Base-by-base conservation (phyloP, 2,113 vertebrate genomes). In the Pterophyllum scalare region DNA sequence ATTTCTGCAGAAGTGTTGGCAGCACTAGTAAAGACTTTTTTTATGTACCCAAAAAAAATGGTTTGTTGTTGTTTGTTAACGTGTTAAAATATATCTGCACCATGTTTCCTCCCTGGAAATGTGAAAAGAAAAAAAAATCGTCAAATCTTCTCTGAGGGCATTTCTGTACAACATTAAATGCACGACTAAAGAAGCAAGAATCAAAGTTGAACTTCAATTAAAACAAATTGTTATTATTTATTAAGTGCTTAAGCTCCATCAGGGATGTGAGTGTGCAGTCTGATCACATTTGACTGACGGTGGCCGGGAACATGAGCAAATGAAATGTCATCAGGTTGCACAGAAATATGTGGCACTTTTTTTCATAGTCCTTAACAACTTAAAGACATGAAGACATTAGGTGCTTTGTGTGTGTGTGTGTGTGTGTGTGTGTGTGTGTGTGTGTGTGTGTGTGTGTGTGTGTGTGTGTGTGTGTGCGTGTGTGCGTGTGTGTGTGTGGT, bases 131-230 rank as follows among this genome's bases (percentile, higher is more conserved):
- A 6, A 20, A 49, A 20, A 19, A 49, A 24, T 12, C 6, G 75
- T 15, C 62, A 26, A 65, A 28, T 52, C 65, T 72, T 72, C 67
- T 38, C 9, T 14, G 33, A 43, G n/a, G 17, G 10, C 43, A 58
- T 58, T 81, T 74, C 24, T 38, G 17, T 72, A 72, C 46, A 72
- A 54, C 26, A 54, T 72, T 72, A 72, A 72, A 54, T 72, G 13
- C 67, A 31, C 0, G 0, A 19, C 75, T 70, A 75, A 67, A 82
- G 75, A 43, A 82, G 20, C 12, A 56, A 59, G 4, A 59, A 84
- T 81, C 58, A 59, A 75, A 77, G 72, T 28, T 54, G 49, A 72
- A 54, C 26, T 72, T 52, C 43, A 72, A 52, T 72, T 72, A 72
- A 72, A 52, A 72, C 10, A 31, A 72, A 52, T 52, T 24, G 24